A percentile compares a stretch with the other conserved stretches of the same genome.
Evolutionary conservation across 2,888 invertebrate genomes (phyloP).

Genomic region (Coelopa pilipes): DNA sequence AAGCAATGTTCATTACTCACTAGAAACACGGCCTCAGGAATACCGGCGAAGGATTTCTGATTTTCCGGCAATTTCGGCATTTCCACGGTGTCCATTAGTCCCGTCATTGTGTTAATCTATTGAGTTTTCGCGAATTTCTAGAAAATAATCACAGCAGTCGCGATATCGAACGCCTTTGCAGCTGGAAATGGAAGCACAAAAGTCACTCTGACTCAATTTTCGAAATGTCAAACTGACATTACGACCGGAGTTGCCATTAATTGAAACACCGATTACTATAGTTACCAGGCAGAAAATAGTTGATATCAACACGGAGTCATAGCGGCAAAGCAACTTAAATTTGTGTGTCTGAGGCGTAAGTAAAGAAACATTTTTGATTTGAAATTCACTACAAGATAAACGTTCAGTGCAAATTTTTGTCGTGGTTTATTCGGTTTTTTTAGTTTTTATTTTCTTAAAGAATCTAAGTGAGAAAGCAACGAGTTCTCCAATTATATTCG

Average conservation of each 20-base stretch:
- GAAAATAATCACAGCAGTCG: slow-evolving; percentile 46
- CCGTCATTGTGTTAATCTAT: slow-evolving; percentile 57
- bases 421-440: no score
- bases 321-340: no score
- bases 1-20: slow-evolving; percentile 70
- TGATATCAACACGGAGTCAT: no score
- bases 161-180: slow-evolving; percentile 30
- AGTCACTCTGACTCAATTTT: slow-evolving; percentile 13
- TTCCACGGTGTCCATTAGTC: slow-evolving; percentile 61
- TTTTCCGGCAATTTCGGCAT: slow-evolving; percentile 66
- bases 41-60: slow-evolving; percentile 78
- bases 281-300: background rate
- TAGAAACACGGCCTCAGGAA: slow-evolving; percentile 88
- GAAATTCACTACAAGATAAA: no score
- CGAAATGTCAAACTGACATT: slow-evolving; percentile 11
- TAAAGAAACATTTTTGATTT: no score
- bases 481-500: no score
- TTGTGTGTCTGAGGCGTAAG: no score
- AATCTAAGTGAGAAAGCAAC: no score
- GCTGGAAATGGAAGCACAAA: background rate
- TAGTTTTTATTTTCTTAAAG: no score
- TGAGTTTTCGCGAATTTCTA: slow-evolving; percentile 43
- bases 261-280: background rate
- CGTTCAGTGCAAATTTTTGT: no score
- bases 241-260: background rate